Evolutionary conservation across 37 sponge, comb jelly and placozoan genomes (phyloP).

Genomic region (Spongia lamella): DNA sequence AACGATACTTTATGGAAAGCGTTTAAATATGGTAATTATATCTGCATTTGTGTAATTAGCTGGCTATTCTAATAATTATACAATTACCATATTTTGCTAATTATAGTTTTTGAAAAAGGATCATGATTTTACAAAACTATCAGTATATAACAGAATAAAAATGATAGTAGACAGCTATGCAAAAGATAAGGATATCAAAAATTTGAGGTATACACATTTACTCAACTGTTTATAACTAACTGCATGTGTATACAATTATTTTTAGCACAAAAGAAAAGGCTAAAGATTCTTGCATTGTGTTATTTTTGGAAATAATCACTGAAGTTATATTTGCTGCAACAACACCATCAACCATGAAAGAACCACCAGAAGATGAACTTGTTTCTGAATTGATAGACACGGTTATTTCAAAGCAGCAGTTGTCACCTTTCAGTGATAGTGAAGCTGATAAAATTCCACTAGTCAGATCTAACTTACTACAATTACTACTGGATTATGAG

Average conservation of each 20-base stretch:
- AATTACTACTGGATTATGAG: constrained; percentile 62
- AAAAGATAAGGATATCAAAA: too few relatives aligned
- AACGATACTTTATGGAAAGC: constrained; percentile 24
- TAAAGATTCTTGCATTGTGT: constrained; percentile 28
- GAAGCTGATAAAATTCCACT: constrained; percentile 49
- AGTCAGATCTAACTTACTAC: constrained; percentile 64
- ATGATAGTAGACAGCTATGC: too few relatives aligned
- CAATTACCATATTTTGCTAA: too few relatives aligned
- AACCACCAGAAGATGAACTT: constrained; percentile 50
- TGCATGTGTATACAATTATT: too few relatives aligned
- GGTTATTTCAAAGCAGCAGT: constrained; percentile 28
- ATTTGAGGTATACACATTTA: too few relatives aligned
- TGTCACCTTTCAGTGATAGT: constrained; percentile 45
- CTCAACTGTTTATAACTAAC: too few relatives aligned
- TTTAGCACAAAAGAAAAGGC: too few relatives aligned
- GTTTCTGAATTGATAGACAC: constrained; percentile 3
- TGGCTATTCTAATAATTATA: too few relatives aligned
- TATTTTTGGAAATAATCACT: constrained; percentile 76
- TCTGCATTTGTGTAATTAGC: too few relatives aligned
- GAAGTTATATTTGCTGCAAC: constrained; percentile 61
- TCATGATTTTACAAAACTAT: too few relatives aligned
- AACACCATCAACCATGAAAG: constrained; percentile 42
- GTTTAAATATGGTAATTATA: constrained; percentile 27
- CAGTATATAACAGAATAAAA: too few relatives aligned
- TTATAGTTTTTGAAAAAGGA: too few relatives aligned